These are phyloP conservation scores for Drosophila pallidifrons DNA, from an alignment of 1,140 invertebrate genomes.

Conservation along the genomic window DNA sequence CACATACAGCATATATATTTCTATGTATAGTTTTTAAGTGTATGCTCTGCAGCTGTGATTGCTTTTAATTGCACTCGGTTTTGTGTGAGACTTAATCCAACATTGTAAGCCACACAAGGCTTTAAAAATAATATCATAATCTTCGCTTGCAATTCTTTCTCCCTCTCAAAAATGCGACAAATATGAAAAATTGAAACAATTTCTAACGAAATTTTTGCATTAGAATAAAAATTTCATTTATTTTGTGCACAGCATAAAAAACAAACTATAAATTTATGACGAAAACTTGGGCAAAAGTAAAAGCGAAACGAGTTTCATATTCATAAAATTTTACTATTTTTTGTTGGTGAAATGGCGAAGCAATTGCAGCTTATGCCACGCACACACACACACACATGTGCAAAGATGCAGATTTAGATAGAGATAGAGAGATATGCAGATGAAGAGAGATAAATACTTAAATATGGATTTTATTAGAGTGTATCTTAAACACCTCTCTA, in stretches of 20 bases:
- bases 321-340: conserved; percentile 23
- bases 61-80: conserved; percentile 14
- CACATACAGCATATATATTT: background rate
- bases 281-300: background rate
- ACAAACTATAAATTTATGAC: no score
- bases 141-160: background rate
- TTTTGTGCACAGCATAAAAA: background rate
- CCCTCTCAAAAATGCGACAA: background rate
- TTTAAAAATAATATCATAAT: conserved; percentile 3
- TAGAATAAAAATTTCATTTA: no score
- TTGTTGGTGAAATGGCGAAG: conserved; percentile 11
- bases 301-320: conserved; percentile 21
- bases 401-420: background rate
- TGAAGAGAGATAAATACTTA: background rate
- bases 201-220: background rate
- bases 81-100: background rate
- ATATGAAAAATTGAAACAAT: conserved; percentile 8
- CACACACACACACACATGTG: background rate
- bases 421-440: background rate
- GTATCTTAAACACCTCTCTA: no score
- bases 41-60: background rate
- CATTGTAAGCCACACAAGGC: background rate
- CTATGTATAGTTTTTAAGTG: background rate
- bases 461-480: no score
- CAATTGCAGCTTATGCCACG: conserved; percentile 9